A percentile compares a stretch with the other conserved stretches of the same genome.
These are phyloP conservation scores for Taxidea taxus DNA, from an alignment of 2,113 vertebrate genomes.

Conservation along the genomic window DNA sequence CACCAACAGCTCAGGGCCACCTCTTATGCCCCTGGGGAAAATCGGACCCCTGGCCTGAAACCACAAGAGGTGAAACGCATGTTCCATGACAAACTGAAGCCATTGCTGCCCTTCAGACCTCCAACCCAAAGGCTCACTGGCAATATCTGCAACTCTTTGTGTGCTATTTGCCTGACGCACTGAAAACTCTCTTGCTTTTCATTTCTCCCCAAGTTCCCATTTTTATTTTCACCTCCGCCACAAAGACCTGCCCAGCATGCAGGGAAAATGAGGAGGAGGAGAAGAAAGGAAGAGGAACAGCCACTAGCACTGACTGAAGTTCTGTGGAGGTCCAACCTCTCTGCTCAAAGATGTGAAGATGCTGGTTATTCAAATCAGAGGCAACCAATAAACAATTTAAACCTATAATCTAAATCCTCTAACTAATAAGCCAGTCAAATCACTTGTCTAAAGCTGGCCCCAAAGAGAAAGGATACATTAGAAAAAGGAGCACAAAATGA, in stretches of 20 bases:
- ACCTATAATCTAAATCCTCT: conserved; percentile 32
- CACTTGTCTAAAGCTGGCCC: background rate
- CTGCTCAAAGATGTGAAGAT: background rate
- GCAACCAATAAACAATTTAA: conserved; percentile 49
- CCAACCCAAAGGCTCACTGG: background rate
- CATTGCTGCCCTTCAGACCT: background rate
- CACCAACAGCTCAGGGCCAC: background rate
- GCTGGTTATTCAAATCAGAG: conserved; percentile 11
- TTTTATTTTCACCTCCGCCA: background rate
- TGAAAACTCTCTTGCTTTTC: background rate
- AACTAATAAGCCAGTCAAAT: conserved; percentile 65
- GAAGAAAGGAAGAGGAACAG: background rate
- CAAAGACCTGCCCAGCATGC: background rate
- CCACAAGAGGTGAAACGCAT: background rate
- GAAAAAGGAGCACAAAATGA: conserved; percentile 23
- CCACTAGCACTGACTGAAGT: background rate
- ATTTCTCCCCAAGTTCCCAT: background rate
- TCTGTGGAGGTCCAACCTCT: background rate
- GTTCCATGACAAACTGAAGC: background rate
- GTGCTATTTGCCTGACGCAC: background rate
- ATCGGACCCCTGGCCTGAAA: background rate
- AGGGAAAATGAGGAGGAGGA: background rate
- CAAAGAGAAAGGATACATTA: conserved; percentile 34
- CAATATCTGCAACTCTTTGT: background rate
- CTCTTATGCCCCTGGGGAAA: background rate